phyloP scores from a whole-genome alignment of 2,113 vertebrate species.

The Gymnogyps californianus region DNA sequence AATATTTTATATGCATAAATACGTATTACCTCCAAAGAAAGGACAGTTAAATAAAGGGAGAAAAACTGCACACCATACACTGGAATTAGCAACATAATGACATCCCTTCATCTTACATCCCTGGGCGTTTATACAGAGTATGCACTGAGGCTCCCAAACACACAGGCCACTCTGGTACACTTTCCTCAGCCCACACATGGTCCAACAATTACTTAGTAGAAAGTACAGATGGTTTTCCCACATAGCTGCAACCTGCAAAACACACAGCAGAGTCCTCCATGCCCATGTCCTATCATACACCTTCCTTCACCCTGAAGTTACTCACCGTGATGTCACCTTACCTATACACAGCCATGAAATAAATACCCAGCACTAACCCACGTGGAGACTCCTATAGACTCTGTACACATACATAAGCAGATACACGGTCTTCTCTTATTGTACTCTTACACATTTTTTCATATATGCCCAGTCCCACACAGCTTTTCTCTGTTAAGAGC shows the following conservation, averaged over 20 bases:
- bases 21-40: not conserved
- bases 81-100: not conserved
- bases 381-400: fast-evolving
- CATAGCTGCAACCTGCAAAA: not conserved
- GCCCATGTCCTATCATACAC: not conserved
- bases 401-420: not conserved
- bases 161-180: not conserved
- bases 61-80: not conserved
- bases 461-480: not conserved
- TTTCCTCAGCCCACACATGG: not conserved
- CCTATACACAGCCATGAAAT: not conserved
- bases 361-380: not conserved
- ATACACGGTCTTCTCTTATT: not conserved
- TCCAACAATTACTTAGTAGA: not conserved
- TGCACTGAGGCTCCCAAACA: not conserved
- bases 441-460: not conserved
- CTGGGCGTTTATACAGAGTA: not conserved
- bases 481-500: not conserved
- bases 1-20: not conserved
- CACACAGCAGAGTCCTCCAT: not conserved
- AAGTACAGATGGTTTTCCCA: not conserved
- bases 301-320: not conserved
- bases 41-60: not conserved
- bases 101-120: not conserved
- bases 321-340: too few species aligned